A percentile compares a stretch with the other conserved stretches of the same genome.
phyloP scores from a whole-genome alignment of 92 coral and sea anemone genomes.

The Phymanthus crucifer region DNA sequence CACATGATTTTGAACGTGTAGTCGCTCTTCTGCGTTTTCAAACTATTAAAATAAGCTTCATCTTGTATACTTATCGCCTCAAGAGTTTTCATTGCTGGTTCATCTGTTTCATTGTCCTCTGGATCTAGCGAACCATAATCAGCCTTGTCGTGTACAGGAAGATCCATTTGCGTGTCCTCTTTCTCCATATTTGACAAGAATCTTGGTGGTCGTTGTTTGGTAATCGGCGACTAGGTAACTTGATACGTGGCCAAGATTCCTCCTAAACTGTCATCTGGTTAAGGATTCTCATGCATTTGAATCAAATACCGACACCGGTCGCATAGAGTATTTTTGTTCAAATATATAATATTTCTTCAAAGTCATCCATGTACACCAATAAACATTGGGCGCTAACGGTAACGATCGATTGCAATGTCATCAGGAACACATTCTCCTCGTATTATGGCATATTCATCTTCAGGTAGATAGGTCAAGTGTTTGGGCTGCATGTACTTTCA shows the following conservation, averaged over 20 bases:
- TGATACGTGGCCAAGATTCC: constrained; percentile 22
- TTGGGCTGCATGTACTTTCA: background rate
- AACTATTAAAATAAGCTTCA: constrained; percentile 72
- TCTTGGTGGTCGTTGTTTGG: background rate
- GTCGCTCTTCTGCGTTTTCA: constrained; percentile 76
- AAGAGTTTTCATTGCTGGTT: constrained; percentile 31
- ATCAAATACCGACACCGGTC: background rate
- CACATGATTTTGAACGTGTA: constrained; percentile 87
- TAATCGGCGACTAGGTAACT: constrained; percentile 2
- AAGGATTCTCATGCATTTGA: constrained; percentile 1
- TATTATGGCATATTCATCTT: too few species aligned
- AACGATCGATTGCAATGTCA: too few species aligned
- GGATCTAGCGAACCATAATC: constrained; percentile 1
- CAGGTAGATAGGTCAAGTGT: too few species aligned
- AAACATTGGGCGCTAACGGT: too few species aligned
- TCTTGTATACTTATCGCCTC: constrained; percentile 60
- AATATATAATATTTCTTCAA: background rate
- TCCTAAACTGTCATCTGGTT: constrained; percentile 4
- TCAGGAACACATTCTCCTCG: too few species aligned
- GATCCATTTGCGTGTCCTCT: background rate
- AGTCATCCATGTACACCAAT: background rate
- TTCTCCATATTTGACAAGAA: constrained; percentile 24
- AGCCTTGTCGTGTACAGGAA: constrained; percentile 17
- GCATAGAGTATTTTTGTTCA: background rate
- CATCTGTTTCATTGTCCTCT: constrained; percentile 27